These are phyloP conservation scores for Drosophila lacicola DNA, from an alignment of 2,888 invertebrate species.

Conservation along the genomic window DNA sequence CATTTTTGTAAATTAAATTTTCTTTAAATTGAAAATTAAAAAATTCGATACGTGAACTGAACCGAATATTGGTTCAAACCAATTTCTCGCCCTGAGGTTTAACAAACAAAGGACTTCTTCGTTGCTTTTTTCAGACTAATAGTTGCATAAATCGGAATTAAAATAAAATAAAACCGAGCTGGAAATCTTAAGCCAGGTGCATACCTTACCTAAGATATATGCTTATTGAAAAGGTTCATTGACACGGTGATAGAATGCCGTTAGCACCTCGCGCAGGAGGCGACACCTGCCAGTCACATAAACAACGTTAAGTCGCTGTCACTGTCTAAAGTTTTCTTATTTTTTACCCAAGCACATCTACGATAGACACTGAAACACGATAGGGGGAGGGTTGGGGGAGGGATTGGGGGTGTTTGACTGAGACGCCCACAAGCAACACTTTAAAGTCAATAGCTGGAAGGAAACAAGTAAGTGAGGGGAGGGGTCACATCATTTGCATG, in stretches of 20 bases:
- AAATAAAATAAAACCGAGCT: not conserved
- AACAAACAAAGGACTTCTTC: too few species aligned
- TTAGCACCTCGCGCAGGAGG: slow-evolving; percentile 3
- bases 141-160: too few species aligned
- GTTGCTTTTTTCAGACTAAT: too few species aligned
- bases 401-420: not conserved
- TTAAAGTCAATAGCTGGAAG: slow-evolving; percentile 62
- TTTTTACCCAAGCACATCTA: slow-evolving; percentile 32
- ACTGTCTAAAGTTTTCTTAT: slow-evolving; percentile 42
- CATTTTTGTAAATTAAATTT: too few species aligned
- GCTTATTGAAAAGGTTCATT: slow-evolving; percentile 18
- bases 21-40: too few species aligned
- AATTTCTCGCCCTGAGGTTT: too few species aligned
- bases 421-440: slow-evolving; percentile 58
- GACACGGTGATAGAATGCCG: slow-evolving; percentile 15
- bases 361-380: slow-evolving; percentile 13
- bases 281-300: slow-evolving; percentile 12
- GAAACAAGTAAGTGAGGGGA: slow-evolving; percentile 45
- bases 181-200: not conserved
- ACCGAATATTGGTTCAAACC: too few species aligned
- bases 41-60: too few species aligned
- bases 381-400: not conserved
- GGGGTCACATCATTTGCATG: slow-evolving; percentile 60
- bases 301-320: slow-evolving; percentile 24
- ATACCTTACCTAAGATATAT: not conserved